A percentile compares a stretch with the other conserved stretches of the same genome.
Evolutionary conservation across 2,888 invertebrate genomes (phyloP).

Genomic region (Platycnemis pennipes): DNA sequence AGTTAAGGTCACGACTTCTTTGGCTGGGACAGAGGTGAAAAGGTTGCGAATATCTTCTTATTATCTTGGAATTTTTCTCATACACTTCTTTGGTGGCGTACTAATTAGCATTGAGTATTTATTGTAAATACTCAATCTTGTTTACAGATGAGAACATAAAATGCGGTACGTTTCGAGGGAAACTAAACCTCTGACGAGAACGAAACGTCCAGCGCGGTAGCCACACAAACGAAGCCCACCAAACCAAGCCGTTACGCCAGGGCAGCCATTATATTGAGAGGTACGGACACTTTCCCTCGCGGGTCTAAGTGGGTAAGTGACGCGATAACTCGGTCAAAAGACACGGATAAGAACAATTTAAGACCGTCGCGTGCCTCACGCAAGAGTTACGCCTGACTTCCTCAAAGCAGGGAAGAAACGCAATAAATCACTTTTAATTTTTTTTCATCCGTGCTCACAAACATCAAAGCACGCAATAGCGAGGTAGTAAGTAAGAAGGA

Average conservation of each 20-base stretch:
- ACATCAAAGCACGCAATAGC: neutral
- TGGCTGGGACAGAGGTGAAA: no score
- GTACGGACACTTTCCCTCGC: neutral
- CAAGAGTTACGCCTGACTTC: neutral
- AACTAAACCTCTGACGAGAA: no score
- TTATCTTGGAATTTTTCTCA: no score
- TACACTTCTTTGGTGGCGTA: no score
- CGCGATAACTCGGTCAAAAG: neutral
- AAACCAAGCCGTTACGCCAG: neutral
- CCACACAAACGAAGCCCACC: no score
- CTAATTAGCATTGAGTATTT: no score
- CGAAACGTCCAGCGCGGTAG: no score
- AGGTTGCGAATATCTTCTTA: no score
- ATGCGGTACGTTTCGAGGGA: no score
- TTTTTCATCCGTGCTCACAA: neutral
- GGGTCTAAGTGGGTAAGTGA: neutral
- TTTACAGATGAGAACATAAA: no score
- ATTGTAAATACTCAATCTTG: no score
- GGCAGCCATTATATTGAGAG: neutral
- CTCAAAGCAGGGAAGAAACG: neutral
- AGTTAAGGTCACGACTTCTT: no score
- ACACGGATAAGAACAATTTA: conserved; percentile 4
- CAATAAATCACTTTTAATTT: neutral
- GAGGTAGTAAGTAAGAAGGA: neutral
- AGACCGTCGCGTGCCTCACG: neutral